Evolutionary conservation across 2,888 invertebrate genomes (phyloP).

Genomic region (Physocephala rufipes): DNA sequence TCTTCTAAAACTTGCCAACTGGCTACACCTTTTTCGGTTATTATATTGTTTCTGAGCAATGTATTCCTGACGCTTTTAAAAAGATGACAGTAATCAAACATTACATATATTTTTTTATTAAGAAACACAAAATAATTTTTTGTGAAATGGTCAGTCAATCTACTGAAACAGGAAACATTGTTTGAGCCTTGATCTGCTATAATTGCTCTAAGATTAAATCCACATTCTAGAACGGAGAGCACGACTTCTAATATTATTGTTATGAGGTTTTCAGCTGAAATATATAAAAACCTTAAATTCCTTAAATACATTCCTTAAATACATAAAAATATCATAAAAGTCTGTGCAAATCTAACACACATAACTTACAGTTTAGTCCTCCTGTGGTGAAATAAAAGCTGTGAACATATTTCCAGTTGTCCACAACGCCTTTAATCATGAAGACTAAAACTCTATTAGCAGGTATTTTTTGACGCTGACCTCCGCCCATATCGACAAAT

Average conservation of each 20-base stretch:
- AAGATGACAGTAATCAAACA: conserved; percentile 12
- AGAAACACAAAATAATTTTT: not conserved
- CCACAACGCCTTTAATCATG: conserved; percentile 15
- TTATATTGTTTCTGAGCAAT: no score
- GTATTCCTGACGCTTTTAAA: no score
- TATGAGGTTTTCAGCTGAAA: conserved; percentile 9
- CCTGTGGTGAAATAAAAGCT: conserved; percentile 13
- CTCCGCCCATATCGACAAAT: conserved; percentile 6
- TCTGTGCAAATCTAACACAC: not conserved
- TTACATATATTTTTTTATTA: not conserved
- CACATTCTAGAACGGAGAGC: conserved; percentile 8
- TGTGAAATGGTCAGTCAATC: not conserved
- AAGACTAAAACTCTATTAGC: conserved; percentile 8
- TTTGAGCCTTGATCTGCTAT: conserved; percentile 11
- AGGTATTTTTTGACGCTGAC: not conserved
- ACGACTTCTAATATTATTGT: not conserved
- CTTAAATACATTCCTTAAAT: no score
- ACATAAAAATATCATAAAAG: not conserved
- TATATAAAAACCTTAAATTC: not conserved
- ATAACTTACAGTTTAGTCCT: not conserved
- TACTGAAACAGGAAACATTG: not conserved
- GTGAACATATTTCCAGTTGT: conserved; percentile 19
- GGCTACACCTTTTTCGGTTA: no score
- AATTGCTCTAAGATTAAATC: conserved; percentile 1
- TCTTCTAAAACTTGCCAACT: no score